These are phyloP conservation scores for Perithous albicinctus DNA, from an alignment of 2,888 invertebrate species.

Conservation along the genomic window DNA sequence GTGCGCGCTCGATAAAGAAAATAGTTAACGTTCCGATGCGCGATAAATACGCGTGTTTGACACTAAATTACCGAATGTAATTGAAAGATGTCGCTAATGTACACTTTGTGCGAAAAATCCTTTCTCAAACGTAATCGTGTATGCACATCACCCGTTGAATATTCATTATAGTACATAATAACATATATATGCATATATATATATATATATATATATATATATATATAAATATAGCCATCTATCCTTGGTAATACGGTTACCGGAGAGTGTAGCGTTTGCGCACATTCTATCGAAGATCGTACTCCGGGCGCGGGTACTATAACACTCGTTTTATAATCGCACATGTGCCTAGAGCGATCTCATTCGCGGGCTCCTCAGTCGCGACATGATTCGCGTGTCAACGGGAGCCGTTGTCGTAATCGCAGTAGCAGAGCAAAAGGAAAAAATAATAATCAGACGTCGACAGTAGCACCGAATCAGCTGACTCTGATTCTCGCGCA, in stretches of 20 bases:
- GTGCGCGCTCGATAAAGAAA: neutral
- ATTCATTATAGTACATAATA: conserved; percentile 24
- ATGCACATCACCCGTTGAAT: conserved; percentile 25
- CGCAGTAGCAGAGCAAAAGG: neutral
- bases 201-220: neutral
- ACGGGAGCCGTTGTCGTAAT: conserved; percentile 30
- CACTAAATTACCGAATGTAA: neutral
- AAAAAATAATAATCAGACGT: neutral
- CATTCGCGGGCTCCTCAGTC: conserved; percentile 33
- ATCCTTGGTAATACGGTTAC: conserved; percentile 31
- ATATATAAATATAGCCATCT: neutral
- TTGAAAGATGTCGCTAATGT: conserved; percentile 6
- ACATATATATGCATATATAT: neutral
- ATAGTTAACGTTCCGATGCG: neutral
- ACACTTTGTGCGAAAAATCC: neutral
- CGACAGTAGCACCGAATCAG: conserved; percentile 7
- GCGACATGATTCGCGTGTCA: conserved; percentile 48
- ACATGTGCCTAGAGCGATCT: conserved; percentile 16
- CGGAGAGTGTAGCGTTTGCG: conserved; percentile 35
- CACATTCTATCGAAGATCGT: conserved; percentile 34
- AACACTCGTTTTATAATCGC: conserved; percentile 7
- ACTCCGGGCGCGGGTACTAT: conserved; percentile 10
- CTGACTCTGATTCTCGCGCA: conserved; percentile 3
- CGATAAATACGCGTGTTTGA: neutral
- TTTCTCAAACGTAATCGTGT: conserved; percentile 24